Base-by-base conservation (phyloP, 2,888 invertebrate genomes). In the Microctonus brassicae region DNA sequence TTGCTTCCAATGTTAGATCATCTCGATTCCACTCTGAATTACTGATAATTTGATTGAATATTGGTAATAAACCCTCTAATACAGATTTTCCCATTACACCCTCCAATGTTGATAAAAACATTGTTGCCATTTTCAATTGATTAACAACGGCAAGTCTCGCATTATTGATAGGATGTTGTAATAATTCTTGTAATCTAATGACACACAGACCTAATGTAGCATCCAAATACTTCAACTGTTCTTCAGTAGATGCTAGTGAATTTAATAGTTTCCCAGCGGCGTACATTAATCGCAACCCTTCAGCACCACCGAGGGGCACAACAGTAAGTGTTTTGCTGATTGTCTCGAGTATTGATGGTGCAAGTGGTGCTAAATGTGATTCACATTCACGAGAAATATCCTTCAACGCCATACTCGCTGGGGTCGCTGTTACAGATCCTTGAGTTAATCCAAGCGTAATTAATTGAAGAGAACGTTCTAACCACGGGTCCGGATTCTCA, bases 321-420 rank as follows among this genome's bases (percentile, higher is more conserved):
- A 89, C 89, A 20, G 89, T 87, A 9, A 94, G 84, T 0, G 90
- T 89, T 42, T 87, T 86, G 86, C 91, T 82, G 20, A 89, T 88
- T 0, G 94, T 92, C 24, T 91, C 89, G 4, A 97, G 90, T 71
- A 97, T 91, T 72, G 94, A 93, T 26, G 92, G 92, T 0, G 94
- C 94, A 80, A 93, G 94, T 0, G 94, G 94, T 61, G 92, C 90
- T 77, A 97, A 90, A 83, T 93, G 92, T 63, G 91, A 86, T 79
- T 92, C 91, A 84, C 96, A 96, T 86, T 96, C 96, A 39, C 94
- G 90, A 36, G 95, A 93, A 47, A 98, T 91, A 82, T 97, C 97
- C 84, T 97, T 95, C 11, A 97, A 89, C 26, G 97, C 97, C 87
- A 97, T 92, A 3, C 97, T 96, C 0, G 96, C 94, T 69, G 94